These are phyloP conservation scores for Cotesia vestalis DNA, from an alignment of 1,140 invertebrate genomes.

Conservation along the genomic window DNA sequence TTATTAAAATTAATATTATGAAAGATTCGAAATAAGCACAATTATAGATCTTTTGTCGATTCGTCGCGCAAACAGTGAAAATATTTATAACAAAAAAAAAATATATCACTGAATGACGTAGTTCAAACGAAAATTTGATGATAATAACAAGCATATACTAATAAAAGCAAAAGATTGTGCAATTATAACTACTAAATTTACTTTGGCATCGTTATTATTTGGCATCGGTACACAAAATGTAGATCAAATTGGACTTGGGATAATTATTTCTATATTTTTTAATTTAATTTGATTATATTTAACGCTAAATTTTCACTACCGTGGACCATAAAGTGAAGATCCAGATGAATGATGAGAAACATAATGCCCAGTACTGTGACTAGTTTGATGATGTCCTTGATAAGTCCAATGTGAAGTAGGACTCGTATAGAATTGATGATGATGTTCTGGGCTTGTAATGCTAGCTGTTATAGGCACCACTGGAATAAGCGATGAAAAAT, in stretches of 20 bases:
- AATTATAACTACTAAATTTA: slow-evolving; percentile 28
- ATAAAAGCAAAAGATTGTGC: slow-evolving; percentile 6
- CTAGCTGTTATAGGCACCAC: slow-evolving; percentile 35
- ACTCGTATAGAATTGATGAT: slow-evolving; percentile 58
- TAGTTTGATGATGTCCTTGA: slow-evolving; percentile 45
- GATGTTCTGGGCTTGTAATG: slow-evolving; percentile 47
- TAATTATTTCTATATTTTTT: neutral
- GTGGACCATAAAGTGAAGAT: slow-evolving; percentile 57
- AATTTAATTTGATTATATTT: neutral
- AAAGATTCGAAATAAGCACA: too few species aligned
- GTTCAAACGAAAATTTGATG: neutral
- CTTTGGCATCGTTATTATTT: slow-evolving; percentile 37
- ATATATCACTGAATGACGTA: slow-evolving; percentile 15
- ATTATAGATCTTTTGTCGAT: too few species aligned
- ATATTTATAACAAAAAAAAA: neutral
- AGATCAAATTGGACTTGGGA: neutral
- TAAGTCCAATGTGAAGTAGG: slow-evolving; percentile 48
- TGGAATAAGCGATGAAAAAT: slow-evolving; percentile 30
- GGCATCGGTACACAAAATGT: slow-evolving; percentile 5
- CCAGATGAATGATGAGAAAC: slow-evolving; percentile 51
- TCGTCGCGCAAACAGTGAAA: neutral
- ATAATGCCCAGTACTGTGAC: slow-evolving; percentile 54
- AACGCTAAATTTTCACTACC: slow-evolving; percentile 44
- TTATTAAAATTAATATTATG: too few species aligned
- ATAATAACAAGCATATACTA: slow-evolving; percentile 22